Base-by-base conservation (phyloP, 1,140 invertebrate genomes). In the Papilio helenus region DNA sequence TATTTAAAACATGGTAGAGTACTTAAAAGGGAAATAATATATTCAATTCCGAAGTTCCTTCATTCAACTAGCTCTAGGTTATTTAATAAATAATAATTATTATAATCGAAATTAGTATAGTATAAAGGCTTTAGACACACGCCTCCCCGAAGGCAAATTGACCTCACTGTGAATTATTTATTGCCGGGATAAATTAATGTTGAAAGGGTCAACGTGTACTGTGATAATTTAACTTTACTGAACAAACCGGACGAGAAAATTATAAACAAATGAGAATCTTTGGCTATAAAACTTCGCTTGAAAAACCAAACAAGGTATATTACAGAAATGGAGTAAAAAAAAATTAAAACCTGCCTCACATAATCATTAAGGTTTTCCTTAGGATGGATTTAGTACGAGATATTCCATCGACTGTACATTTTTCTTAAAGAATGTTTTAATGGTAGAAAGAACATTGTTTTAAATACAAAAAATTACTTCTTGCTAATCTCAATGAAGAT, bases 71-170 rank as follows among this genome's bases (percentile, higher is more conserved):
- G 58, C 9, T 29, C 26, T 16, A 8, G 12, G 61, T 29, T 5
- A 61, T 10, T 26, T 14, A 65, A 65, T 29, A 65, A 65, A 29
- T n/a, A n/a, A n/a, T n/a, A n/a, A n/a, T n/a, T n/a, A 5, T 2
- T 61, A 61, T 61, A 61, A 68, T 68, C 12, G 26, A 61, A 26
- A 61, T 26, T 26, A 26, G 61, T 34, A 26, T 29, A 12, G 58
- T 68, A 34, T 29, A 23, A 68, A 68, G 61, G 61, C 26, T 29
- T 14, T 29, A 29, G 23, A 65, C 26, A 68, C 61, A 68, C 34
- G 26, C 26, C 61, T 29, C 61, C 61, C 61, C 3, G 23, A 34
- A 68, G 61, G 61, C 61, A 68, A 68, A 68, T 68, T 68, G 61
- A 68, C 61, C 26, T 68, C 26, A 34, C 26, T 68, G 61, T 61